Evolutionary conservation across 2,888 invertebrate genomes (phyloP), one percentile per base, ranked within the genome.

Genomic region (Xestia ashworthii): DNA sequence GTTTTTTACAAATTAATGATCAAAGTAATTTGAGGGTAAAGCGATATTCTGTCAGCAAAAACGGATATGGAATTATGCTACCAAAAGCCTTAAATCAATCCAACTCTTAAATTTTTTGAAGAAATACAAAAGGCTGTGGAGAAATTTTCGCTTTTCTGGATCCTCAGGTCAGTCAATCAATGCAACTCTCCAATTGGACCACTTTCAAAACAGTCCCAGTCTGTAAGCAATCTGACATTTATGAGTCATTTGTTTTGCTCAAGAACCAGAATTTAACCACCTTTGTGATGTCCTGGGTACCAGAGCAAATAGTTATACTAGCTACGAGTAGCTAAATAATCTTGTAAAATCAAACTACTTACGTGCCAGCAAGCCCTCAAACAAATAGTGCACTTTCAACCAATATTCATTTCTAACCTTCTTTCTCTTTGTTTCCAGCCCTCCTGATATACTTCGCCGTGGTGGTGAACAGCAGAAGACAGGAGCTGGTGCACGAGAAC

Each of bases 401-500:
- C 60, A 16, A 32, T 22, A 22, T 38, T 8, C 1, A 65, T 65
- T 44, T 32, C 60, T 65, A 44, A 44, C n/a, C n/a, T 44, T 6
- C 14, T 14, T 65, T n/a, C 22, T 11, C 0, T 65, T 41, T 0
- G 8, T 5, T 90, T 90, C 8, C 92, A 94, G 94, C 91, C 9
- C 75, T 92, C 16, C 84, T 94, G 32, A 92, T 93, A 65, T 96
- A 95, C 89, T 93, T 92, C 69, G 90, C 93, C 0, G 91, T 91
- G 0, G 93, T 96, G 50, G 92, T 95, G 78, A 90, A 93, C 89
- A 95, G 95, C 77, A 89, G 94, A 5, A 87, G 95, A 5, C 88
- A 90, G 55, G 92, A 95, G 87, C 89, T 95, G 83, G 74, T 91
- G 14, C 83, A 85, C 4, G 92, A 93, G 55, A 85, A 90, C 55